Evolutionary conservation across 92 coral and sea anemone species (phyloP).

Genomic region (Heteractis magnifica): DNA sequence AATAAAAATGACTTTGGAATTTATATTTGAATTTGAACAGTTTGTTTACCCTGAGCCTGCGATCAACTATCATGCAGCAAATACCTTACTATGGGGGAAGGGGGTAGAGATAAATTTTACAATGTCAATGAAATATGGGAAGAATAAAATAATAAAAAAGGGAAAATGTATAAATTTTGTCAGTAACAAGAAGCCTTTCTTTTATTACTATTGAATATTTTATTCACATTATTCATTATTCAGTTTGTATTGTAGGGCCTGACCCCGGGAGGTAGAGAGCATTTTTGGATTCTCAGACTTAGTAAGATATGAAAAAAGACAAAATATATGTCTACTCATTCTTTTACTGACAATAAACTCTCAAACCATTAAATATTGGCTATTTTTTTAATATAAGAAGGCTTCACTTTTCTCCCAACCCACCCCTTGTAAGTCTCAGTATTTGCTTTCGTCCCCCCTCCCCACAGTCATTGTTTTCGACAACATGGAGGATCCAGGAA

Average conservation of each 20-base stretch:
- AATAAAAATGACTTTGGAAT: neutral
- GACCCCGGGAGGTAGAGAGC: too few relatives aligned
- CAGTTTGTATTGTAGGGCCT: too few relatives aligned
- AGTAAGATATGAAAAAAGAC: too few relatives aligned
- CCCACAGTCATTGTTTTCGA: neutral
- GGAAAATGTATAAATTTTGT: neutral
- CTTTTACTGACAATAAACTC: neutral
- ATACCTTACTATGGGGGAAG: neutral
- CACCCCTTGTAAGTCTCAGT: neutral
- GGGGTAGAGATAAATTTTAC: neutral
- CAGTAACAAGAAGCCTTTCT: too few relatives aligned
- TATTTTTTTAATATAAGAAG: neutral
- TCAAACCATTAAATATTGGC: neutral
- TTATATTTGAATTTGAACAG: conserved; percentile 9
- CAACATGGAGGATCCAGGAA: neutral
- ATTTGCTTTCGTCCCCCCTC: neutral
- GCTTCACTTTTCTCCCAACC: too few relatives aligned
- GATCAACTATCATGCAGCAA: conserved; percentile 11
- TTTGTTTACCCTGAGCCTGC: conserved; percentile 41
- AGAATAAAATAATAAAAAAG: too few relatives aligned
- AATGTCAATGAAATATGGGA: too few relatives aligned
- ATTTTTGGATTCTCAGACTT: too few relatives aligned
- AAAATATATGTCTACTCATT: neutral
- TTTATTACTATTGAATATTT: too few relatives aligned
- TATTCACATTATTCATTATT: too few relatives aligned